These are phyloP conservation scores for Stichopus chloronotus DNA, from an alignment of 35 echinoderm and acorn worm species.

Conservation along the genomic window DNA sequence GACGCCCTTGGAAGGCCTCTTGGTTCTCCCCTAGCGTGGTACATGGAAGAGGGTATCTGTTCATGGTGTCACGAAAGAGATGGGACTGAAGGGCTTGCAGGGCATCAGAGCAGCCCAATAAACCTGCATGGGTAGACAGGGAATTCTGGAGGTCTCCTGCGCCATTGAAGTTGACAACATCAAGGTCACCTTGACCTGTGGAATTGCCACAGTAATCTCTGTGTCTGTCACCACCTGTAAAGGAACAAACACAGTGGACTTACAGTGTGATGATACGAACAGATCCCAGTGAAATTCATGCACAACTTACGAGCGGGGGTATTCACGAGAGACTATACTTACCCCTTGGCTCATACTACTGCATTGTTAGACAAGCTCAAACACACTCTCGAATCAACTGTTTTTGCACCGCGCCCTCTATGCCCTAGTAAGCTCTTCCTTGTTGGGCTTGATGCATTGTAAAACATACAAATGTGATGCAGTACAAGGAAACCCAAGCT, in stretches of 20 bases:
- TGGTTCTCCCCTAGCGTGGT: conserved; percentile 8
- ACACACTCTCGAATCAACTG: too few species aligned
- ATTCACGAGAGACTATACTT: too few species aligned
- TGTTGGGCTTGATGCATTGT: too few species aligned
- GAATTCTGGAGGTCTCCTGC: background rate
- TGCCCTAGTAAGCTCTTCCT: too few species aligned
- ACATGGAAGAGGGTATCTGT: conserved; percentile 16
- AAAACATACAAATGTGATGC: too few species aligned
- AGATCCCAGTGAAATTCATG: background rate
- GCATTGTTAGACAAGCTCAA: too few species aligned
- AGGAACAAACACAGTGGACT: background rate
- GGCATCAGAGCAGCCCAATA: conserved; percentile 4
- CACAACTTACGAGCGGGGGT: too few species aligned
- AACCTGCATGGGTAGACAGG: conserved; percentile 12
- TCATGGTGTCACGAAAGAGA: conserved; percentile 25
- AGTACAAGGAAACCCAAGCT: too few species aligned
- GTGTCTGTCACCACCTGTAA: conserved; percentile 33
- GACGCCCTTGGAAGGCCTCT: background rate
- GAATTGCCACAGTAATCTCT: conserved; percentile 24
- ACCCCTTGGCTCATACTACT: too few species aligned
- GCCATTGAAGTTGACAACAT: conserved; percentile 31
- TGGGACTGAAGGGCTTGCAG: conserved; percentile 31
- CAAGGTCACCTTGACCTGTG: conserved; percentile 27
- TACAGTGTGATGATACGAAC: background rate
- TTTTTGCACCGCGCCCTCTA: too few species aligned